Evolutionary conservation across 2,113 vertebrate genomes (phyloP).

Genomic region (Entomyzon cyanotis): DNA sequence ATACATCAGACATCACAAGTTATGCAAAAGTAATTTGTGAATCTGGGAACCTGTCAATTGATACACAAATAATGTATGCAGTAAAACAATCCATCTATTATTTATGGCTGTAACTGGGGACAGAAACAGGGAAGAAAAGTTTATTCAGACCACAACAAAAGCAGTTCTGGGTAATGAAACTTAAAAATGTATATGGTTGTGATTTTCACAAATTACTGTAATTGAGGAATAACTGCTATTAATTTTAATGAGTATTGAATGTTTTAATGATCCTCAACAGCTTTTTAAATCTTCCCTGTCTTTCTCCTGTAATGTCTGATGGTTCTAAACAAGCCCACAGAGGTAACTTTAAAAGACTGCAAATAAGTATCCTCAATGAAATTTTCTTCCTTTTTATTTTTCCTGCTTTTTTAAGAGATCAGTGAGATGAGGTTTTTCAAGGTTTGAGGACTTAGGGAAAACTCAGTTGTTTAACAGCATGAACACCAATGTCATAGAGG

Average conservation of each 20-base stretch:
- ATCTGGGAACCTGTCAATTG: not conserved
- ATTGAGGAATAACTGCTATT: not conserved
- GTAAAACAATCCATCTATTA: not conserved
- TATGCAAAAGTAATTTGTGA: slow-evolving; percentile 22
- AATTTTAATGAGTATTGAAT: not conserved
- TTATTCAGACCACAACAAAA: not conserved
- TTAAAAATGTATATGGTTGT: not conserved
- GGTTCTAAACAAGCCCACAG: not conserved
- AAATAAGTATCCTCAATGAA: not conserved
- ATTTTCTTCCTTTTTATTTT: not conserved
- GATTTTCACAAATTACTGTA: not conserved
- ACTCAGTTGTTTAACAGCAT: not conserved
- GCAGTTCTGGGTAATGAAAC: not conserved
- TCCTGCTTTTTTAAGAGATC: not conserved
- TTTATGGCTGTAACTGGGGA: not conserved
- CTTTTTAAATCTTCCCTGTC: not conserved
- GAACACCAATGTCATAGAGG: not conserved
- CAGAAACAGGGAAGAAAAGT: not conserved
- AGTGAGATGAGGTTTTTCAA: not conserved
- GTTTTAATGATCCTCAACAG: not conserved
- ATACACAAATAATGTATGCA: not conserved
- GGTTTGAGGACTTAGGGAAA: not conserved
- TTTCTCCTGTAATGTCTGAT: not conserved
- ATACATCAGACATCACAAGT: slow-evolving; percentile 18
- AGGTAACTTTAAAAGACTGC: not conserved